These are phyloP conservation scores for Mellivora capensis DNA, from an alignment of 2,113 vertebrate species.

Conservation along the genomic window DNA sequence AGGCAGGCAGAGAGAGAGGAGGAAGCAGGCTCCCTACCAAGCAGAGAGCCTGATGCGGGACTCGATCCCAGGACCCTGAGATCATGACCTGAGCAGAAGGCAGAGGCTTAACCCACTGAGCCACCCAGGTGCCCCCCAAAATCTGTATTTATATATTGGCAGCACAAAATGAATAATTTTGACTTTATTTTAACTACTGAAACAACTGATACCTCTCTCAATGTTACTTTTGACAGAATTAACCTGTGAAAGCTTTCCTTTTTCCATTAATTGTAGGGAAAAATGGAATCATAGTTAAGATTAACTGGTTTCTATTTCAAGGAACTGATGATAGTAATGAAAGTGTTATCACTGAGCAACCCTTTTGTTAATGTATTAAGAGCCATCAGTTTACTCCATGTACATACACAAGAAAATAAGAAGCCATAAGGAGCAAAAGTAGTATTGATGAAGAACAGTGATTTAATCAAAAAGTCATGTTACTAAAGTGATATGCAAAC, in stretches of 20 bases:
- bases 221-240: background rate
- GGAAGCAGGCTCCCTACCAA: too few relatives aligned
- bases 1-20: too few relatives aligned
- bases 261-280: background rate
- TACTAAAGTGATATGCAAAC: background rate
- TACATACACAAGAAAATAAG: background rate
- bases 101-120: too few relatives aligned
- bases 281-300: background rate
- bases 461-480: background rate
- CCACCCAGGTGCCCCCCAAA: background rate
- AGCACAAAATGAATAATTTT: background rate
- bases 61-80: too few relatives aligned
- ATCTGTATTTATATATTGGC: background rate
- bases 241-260: constrained; percentile 20
- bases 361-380: background rate
- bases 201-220: background rate
- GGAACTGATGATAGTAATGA: background rate
- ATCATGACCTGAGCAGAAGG: too few relatives aligned
- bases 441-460: background rate
- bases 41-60: too few relatives aligned
- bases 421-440: constrained; percentile 1
- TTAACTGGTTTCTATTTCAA: constrained; percentile 7
- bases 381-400: background rate
- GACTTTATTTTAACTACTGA: background rate
- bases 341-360: background rate